Base-by-base conservation (phyloP, 2,113 vertebrate species). In the Benitochromis conjunctus region DNA sequence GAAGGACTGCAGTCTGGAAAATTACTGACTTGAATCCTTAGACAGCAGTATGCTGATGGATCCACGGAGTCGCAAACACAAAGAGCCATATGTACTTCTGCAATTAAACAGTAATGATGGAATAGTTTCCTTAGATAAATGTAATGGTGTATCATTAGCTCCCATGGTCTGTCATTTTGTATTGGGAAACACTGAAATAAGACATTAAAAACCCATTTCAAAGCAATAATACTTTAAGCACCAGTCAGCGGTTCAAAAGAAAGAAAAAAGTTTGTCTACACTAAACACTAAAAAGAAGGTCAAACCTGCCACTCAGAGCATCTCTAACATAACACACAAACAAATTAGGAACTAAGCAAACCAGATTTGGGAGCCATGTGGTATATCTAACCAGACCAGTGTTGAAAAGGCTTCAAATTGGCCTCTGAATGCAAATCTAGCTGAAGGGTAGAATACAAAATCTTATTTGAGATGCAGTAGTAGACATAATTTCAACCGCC, bases 391-490 rank as follows among this genome's bases (percentile, higher is more conserved):
- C 57, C 85, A 88, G 84, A 83, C 60, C 56, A 57, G 60, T 78
- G 79, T 81, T 85, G 79, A 84, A 64, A 69, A 90, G 53, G 86
- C 84, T 89, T 83, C 38, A 81, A 86, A 81, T 88, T 89, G 86
- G 85, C 83, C 46, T 54, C 51, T 84, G 54, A 91, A 90, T 86
- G 58, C 10, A 48, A 84, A 82, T 87, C 43, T 86, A 43, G 90
- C 91, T 86, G 55, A 82, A 81, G 89, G 88, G 64, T 83, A 36
- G 54, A 93, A 86, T 81, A 80, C 51, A 38, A 88, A 85, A 85
- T 90, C 57, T 91, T 88, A 82, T 91, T 91, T 84, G 60, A 85
- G 69, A 53, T 89, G 62, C 60, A 90, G 91, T 86, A 86, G 84
- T 77, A 78, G 76, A 90, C 81, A 90, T 88, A 56, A 92, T 92